These are phyloP conservation scores for Clarias gariepinus DNA, from an alignment of 2,113 vertebrate species.

Conservation along the genomic window DNA sequence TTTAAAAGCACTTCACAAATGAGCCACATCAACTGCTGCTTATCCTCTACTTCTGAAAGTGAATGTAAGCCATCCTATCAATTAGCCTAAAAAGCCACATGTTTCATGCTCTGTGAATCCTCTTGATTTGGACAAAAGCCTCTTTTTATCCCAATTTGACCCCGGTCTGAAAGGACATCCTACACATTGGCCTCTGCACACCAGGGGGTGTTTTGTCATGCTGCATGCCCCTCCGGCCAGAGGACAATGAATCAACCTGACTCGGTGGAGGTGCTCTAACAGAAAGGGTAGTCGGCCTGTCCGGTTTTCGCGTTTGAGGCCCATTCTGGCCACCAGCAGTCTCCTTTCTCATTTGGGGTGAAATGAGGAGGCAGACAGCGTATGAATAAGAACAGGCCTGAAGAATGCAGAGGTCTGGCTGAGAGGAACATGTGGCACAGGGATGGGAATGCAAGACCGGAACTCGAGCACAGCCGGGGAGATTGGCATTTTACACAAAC, in stretches of 20 bases:
- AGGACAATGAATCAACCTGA: constrained; percentile 69
- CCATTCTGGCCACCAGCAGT: constrained; percentile 47
- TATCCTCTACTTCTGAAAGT: constrained; percentile 35
- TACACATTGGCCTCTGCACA: constrained; percentile 46
- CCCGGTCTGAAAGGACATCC: constrained; percentile 43
- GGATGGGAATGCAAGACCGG: constrained; percentile 37
- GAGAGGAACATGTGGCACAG: constrained; percentile 55
- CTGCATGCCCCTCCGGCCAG: constrained; percentile 37
- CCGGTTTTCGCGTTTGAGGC: constrained; percentile 46
- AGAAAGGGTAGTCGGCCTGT: not conserved
- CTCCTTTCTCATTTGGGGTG: constrained; percentile 52
- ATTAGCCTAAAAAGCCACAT: constrained; percentile 46
- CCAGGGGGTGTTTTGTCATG: constrained; percentile 54
- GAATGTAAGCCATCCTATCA: constrained; percentile 41
- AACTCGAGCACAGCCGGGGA: constrained; percentile 28
- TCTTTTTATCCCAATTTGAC: constrained; percentile 43
- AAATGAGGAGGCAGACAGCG: constrained; percentile 36
- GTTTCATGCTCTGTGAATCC: constrained; percentile 40
- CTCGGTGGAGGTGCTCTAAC: constrained; percentile 52
- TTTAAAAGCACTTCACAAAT: constrained; percentile 41
- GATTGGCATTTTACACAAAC: constrained; percentile 10
- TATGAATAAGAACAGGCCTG: constrained; percentile 50
- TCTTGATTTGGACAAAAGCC: constrained; percentile 36
- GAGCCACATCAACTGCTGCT: constrained; percentile 45
- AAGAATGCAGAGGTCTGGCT: constrained; percentile 48